Evolutionary conservation across 2,113 vertebrate species (phyloP), one percentile per base, ranked within the genome.

Genomic region (Mellivora capensis): DNA sequence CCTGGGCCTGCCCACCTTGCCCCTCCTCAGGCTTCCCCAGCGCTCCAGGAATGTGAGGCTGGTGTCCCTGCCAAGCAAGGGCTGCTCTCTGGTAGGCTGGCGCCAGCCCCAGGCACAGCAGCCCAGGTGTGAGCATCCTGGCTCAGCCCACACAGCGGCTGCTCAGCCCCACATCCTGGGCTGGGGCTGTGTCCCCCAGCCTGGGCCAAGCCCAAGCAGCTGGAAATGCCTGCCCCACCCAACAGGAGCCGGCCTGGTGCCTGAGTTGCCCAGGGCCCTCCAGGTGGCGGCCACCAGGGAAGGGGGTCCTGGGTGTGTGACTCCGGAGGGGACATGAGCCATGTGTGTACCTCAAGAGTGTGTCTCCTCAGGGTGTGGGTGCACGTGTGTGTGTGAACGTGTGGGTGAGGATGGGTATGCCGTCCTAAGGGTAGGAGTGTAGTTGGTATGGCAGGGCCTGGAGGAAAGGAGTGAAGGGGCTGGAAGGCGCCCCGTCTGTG

Each of bases 81-180:
- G 39, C 81, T 21, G 20, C 18, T 52, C 74, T 72, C 81, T 0
- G 0, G 47, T 29, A 59, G 59, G 90, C 88, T 86, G 94, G 96
- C 39, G 77, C n/a, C 93, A 42, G 93, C 67, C 77, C 95, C 80
- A 62, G 83, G 83, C 93, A 96, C 87, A 96, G 84, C 79, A 15
- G 15, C 90, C 59, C 93, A 95, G 91, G 97, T 69, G 79, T 69
- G 61, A 92, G 71, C 87, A 64, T 15, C 91, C 72, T 2, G 2
- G 71, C 61, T 61, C 37, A 7, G 96, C 86, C 64, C 57, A 6
- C 74, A 62, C 79, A 37, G 25, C 25, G 18, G 57, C 91, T 34
- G 49, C 93, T 94, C 37, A 23, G 95, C 96, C 95, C 79, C 42
- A 49, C 11, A 15, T 61, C 86, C 88, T 13, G 4, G 39, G 49